phyloP scores from a whole-genome alignment of 2,113 vertebrate species.

The Procapra przewalskii region DNA sequence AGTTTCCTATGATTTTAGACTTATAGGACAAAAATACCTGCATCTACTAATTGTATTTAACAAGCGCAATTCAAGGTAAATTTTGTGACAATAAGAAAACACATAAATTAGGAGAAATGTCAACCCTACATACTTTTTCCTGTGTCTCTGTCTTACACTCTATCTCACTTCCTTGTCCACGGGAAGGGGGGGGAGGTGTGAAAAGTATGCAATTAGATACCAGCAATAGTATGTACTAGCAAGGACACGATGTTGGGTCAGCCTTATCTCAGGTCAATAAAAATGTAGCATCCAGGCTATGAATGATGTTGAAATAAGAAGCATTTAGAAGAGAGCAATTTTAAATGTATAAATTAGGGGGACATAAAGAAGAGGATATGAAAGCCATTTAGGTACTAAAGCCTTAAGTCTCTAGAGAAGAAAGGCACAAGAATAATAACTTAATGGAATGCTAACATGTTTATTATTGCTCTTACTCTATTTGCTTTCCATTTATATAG shows the following conservation, averaged over 20 bases:
- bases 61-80: not conserved
- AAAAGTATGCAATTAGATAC: no score
- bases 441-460: not conserved
- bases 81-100: not conserved
- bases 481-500: not conserved
- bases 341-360: not conserved
- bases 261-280: not conserved
- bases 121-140: not conserved
- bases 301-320: not conserved
- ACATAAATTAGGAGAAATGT: not conserved
- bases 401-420: not conserved
- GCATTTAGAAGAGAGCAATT: not conserved
- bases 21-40: not conserved
- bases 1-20: not conserved
- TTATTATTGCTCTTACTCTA: not conserved
- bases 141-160: fast-evolving
- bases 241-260: not conserved
- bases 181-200: fast-evolving
- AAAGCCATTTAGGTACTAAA: not conserved
- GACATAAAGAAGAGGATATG: not conserved
- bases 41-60: not conserved
- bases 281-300: not conserved
- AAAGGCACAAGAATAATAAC: not conserved
- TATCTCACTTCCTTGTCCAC: not conserved
- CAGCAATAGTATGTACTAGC: fast-evolving